Evolutionary conservation across 1,140 invertebrate species (phyloP).

Genomic region (Spodoptera frugiperda): DNA sequence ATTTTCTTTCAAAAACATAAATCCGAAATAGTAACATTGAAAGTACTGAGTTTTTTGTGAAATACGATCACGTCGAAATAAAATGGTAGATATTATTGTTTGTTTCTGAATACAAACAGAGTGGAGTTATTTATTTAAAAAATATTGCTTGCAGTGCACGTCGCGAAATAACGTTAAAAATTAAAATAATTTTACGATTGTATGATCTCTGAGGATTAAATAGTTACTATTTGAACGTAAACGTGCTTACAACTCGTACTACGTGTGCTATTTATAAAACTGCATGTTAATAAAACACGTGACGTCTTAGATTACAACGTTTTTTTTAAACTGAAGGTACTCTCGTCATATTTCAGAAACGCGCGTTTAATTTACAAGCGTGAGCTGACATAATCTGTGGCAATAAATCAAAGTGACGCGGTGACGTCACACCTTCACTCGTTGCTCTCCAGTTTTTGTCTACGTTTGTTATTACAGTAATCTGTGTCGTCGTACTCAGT

Average conservation of each 20-base stretch:
- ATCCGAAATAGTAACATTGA: too few species aligned
- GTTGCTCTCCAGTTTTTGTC: background rate
- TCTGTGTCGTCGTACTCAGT: background rate
- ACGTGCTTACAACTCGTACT: too few species aligned
- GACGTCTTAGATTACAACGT: too few species aligned
- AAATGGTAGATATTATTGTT: constrained; percentile 2
- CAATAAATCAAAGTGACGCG: constrained; percentile 6
- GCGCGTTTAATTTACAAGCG: constrained; percentile 1
- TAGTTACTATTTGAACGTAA: too few species aligned
- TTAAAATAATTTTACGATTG: background rate
- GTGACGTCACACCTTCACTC: background rate
- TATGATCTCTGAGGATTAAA: too few species aligned
- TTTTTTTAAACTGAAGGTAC: too few species aligned
- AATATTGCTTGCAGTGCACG: background rate
- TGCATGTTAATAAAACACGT: too few species aligned
- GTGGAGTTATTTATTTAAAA: background rate
- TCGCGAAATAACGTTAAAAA: background rate
- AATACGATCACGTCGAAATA: constrained; percentile 1
- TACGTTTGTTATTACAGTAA: background rate
- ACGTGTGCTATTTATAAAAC: too few species aligned
- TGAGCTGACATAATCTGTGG: constrained; percentile 13
- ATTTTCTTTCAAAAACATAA: too few species aligned
- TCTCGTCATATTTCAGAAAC: background rate
- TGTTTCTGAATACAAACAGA: constrained; percentile 9
- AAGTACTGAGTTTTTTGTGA: background rate